Evolutionary conservation across 2,113 vertebrate species (phyloP), one percentile per base, ranked within the genome.

Genomic region (Struthio camelus): DNA sequence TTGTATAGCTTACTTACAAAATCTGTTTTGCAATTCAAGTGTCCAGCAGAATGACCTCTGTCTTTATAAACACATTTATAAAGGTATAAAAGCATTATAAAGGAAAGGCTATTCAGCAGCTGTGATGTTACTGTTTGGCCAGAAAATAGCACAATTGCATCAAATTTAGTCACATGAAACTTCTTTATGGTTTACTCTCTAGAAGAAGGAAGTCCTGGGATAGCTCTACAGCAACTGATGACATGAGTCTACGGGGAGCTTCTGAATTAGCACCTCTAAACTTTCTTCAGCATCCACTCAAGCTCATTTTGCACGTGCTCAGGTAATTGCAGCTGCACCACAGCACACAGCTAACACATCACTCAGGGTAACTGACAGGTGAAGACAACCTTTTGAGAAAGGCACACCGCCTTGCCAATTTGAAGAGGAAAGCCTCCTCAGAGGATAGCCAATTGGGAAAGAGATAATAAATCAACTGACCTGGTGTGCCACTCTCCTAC

Each of bases 141-240:
- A 65, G 23, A 90, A 16, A 91, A 80, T 64, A 88, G 62, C 90
- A 90, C 51, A 93, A 84, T 0, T 72, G 14, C 72, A 83, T 44
- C 61, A 56, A 69, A 42, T 81, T 75, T 7, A 85, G 85, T 90
- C 96, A 96, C 46, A 59, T 90, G 94, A 95, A 93, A 53, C 42
- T 79, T 86, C 53, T 80, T 85, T 87, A 83, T 3, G 12, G 76
- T 40, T 59, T 78, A 51, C 76, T 66, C 73, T 70, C 64, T 80
- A 93, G n/a, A 88, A 72, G 85, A 95, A 94, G 94, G 71, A 94
- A 97, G 87, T 90, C 76, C 46, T 78, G 80, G 48, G 71, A 53
- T 40, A 91, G 59, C 25, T 80, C 51, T 79, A 84, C 24, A 80
- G 59, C 54, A 78, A 64, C 53, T 28, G 72, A 92, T 38, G 80